Percentiles rank a stretch among this genome's conserved stretches.
Evolutionary conservation across 1,140 invertebrate species (phyloP).

Genomic region (Prorops nasuta): DNA sequence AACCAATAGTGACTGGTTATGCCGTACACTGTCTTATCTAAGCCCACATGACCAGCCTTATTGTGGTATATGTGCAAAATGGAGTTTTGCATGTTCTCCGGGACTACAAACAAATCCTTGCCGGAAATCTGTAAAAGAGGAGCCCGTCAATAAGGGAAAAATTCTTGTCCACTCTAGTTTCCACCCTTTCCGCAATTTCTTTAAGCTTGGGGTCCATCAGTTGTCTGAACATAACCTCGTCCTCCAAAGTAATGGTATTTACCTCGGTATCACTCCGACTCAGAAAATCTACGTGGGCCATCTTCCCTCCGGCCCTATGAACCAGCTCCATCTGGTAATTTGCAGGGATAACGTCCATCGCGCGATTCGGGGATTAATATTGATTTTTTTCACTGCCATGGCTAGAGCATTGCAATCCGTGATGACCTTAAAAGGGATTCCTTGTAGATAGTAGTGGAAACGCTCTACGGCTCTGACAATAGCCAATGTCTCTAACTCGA

Average conservation of each 20-base stretch:
- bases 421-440: too few species aligned
- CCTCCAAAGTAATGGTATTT: neutral
- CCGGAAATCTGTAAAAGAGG: neutral
- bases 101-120: neutral
- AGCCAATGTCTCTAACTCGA: too few species aligned
- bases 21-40: too few species aligned
- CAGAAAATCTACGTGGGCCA: neutral
- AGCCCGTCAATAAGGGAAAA: neutral
- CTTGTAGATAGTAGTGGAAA: too few species aligned
- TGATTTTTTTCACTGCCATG: too few species aligned
- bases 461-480: too few species aligned
- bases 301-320: neutral
- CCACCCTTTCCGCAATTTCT: neutral
- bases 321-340: too few species aligned
- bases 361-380: too few species aligned
- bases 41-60: neutral
- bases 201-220: neutral
- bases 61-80: neutral
- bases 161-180: neutral
- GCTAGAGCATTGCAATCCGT: too few species aligned
- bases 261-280: neutral
- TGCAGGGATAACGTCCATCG: too few species aligned
- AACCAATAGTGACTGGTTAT: neutral
- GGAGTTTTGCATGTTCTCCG: neutral
- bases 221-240: neutral